These are phyloP conservation scores for Nymphalis c-album DNA, from an alignment of 2,888 invertebrate species.

Conservation along the genomic window DNA sequence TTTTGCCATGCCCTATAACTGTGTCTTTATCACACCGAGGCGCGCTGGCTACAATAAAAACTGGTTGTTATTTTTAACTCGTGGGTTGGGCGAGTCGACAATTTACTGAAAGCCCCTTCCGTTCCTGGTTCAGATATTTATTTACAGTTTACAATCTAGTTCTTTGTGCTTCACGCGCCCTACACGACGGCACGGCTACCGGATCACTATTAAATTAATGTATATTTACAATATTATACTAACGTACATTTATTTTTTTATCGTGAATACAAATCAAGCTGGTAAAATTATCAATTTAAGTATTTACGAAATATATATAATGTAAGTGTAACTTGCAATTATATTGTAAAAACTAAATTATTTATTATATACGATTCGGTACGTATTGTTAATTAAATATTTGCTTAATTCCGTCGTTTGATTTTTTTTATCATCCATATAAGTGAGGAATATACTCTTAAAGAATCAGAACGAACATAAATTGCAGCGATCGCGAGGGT, in stretches of 20 bases:
- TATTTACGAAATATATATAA: no score
- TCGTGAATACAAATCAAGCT: not conserved
- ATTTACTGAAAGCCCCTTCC: conserved; percentile 71
- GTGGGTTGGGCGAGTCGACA: conserved; percentile 68
- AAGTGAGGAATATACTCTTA: not conserved
- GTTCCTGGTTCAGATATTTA: conserved; percentile 60
- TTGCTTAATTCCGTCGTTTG: not conserved
- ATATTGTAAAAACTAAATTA: no score
- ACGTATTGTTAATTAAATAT: not conserved
- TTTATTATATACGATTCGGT: not conserved
- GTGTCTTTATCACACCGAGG: conserved; percentile 70
- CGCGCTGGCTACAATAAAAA: conserved; percentile 75
- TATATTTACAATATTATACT: no score
- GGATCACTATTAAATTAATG: not conserved
- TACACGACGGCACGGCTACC: not conserved
- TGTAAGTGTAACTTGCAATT: no score
- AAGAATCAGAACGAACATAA: conserved; percentile 46
- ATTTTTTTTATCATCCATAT: not conserved
- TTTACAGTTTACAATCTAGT: conserved; percentile 44
- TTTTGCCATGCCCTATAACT: conserved; percentile 58
- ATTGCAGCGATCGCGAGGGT: conserved; percentile 55
- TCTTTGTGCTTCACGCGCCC: conserved; percentile 15
- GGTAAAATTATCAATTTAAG: not conserved
- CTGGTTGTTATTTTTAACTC: conserved; percentile 80
- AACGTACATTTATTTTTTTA: no score